These are phyloP conservation scores for Trichosurus vulpecula DNA, from an alignment of 2,797 vertebrate genomes.

Conservation along the genomic window DNA sequence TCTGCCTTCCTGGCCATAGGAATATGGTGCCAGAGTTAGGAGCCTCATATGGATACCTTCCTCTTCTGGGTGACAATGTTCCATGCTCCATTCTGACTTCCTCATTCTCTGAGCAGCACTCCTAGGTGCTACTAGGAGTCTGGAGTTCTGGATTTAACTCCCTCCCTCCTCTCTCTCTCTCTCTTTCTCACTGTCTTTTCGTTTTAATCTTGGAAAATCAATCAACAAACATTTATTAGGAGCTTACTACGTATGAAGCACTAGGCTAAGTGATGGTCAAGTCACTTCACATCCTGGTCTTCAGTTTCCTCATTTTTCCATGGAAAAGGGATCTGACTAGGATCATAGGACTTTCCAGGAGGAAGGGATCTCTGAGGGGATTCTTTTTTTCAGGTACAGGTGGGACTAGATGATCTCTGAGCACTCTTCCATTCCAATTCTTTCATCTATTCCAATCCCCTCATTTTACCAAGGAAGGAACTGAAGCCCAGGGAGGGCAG, in stretches of 20 bases:
- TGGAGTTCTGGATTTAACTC: background rate
- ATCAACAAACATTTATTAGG: background rate
- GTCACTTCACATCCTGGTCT: background rate
- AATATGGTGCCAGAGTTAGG: background rate
- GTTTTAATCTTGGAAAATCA: constrained; percentile 43
- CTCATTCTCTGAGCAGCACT: background rate
- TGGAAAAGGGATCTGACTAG: background rate
- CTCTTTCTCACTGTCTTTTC: background rate
- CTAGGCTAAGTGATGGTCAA: background rate
- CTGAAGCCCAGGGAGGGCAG: background rate
- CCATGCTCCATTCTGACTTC: background rate
- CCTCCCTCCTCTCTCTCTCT: background rate
- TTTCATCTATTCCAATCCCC: background rate
- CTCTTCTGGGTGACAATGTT: constrained; percentile 15
- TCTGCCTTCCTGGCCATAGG: background rate
- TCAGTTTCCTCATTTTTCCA: background rate
- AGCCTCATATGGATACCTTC: background rate
- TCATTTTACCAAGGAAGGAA: constrained; percentile 39
- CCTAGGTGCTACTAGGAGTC: background rate
- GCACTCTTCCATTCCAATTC: background rate
- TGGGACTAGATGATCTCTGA: background rate
- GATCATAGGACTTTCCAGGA: background rate
- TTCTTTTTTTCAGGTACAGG: background rate
- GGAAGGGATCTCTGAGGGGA: background rate
- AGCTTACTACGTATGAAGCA: background rate